phyloP scores from a whole-genome alignment of 2,888 invertebrate species.

The Seira ritae region DNA sequence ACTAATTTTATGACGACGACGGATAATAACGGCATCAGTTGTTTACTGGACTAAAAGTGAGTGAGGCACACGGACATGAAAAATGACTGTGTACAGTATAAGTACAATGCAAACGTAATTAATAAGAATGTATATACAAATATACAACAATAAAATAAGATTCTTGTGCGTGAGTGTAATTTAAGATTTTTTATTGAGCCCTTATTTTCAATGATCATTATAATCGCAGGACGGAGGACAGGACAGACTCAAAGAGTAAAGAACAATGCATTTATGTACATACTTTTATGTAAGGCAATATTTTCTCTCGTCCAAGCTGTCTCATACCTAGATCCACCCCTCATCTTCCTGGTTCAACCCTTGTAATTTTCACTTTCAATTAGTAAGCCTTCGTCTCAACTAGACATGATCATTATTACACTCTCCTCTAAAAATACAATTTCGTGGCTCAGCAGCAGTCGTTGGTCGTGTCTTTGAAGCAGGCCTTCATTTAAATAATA shows the following conservation, averaged over 20 bases:
- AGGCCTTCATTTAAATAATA: too few relatives aligned
- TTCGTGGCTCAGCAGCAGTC: too few relatives aligned
- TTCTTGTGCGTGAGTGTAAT: slow-evolving; percentile 44
- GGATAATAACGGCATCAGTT: too few relatives aligned
- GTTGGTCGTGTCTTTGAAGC: slow-evolving; percentile 8
- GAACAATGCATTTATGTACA: background rate
- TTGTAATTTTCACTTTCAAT: slow-evolving; percentile 59
- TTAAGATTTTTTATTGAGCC: too few relatives aligned
- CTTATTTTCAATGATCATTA: too few relatives aligned
- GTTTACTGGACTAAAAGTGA: too few relatives aligned
- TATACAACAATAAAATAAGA: too few relatives aligned
- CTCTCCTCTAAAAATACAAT: too few relatives aligned
- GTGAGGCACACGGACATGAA: background rate
- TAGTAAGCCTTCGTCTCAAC: slow-evolving; percentile 31
- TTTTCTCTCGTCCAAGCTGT: slow-evolving; percentile 54
- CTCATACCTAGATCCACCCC: slow-evolving; percentile 51
- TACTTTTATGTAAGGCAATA: slow-evolving; percentile 12
- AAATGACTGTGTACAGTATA: slow-evolving; percentile 22
- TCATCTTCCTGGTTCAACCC: slow-evolving; percentile 64
- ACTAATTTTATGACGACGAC: too few relatives aligned
- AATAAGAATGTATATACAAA: slow-evolving; percentile 56
- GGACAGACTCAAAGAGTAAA: too few relatives aligned
- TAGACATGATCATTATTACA: background rate
- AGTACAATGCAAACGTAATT: slow-evolving; percentile 48
- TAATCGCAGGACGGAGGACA: too few relatives aligned